Evolutionary conservation across 2,888 invertebrate species (phyloP).

Genomic region (Tenthredo mesomela): DNA sequence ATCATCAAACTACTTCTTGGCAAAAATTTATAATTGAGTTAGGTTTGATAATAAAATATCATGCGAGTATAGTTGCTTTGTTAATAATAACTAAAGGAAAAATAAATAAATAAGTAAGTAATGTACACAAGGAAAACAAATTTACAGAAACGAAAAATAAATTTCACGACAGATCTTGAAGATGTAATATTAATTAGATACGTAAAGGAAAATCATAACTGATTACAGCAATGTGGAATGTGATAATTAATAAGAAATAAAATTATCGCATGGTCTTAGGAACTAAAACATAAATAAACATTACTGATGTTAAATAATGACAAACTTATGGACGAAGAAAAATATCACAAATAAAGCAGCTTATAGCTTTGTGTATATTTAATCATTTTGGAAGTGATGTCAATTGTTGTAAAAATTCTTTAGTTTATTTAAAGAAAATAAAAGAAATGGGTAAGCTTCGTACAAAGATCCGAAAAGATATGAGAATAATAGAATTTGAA

Average conservation of each 20-base stretch:
- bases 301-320: not conserved
- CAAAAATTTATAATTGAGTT: not conserved
- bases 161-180: not conserved
- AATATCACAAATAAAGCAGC: slow-evolving; percentile 16
- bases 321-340: not conserved
- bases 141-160: not conserved
- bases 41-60: not conserved
- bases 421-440: not conserved
- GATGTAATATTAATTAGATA: not conserved
- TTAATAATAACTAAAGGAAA: not conserved
- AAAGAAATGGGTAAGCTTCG: too few species aligned
- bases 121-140: not conserved
- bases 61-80: slow-evolving; percentile 18
- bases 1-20: not conserved
- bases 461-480: not conserved
- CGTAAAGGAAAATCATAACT: not conserved
- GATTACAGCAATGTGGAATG: not conserved
- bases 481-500: not conserved
- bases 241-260: not conserved
- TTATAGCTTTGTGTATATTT: not conserved
- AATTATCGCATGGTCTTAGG: not conserved
- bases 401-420: not conserved
- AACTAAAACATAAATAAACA: not conserved
- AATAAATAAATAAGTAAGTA: not conserved
- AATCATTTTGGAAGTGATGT: not conserved